These are phyloP conservation scores for Benthosema pterotum DNA, from an alignment of 2,797 vertebrate species.

Conservation along the genomic window DNA sequence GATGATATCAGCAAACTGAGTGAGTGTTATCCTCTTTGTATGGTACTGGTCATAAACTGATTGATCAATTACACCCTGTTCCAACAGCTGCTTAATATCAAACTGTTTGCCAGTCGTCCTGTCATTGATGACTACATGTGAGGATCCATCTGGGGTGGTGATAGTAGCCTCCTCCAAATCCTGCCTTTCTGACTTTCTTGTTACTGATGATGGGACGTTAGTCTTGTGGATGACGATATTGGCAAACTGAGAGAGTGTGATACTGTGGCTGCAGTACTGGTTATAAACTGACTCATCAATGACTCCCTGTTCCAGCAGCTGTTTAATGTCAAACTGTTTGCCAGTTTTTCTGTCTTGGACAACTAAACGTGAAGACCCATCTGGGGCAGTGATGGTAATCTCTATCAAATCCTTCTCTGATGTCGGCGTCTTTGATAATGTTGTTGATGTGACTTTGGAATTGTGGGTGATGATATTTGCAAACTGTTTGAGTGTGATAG, in stretches of 20 bases:
- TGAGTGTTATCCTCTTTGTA: conserved; percentile 83
- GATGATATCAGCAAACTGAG: conserved; percentile 91
- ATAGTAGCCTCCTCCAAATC: conserved; percentile 90
- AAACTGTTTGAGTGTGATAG: conserved; percentile 62
- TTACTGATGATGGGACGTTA: conserved; percentile 21
- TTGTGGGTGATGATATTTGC: conserved; percentile 84
- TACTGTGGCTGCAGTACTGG: conserved; percentile 82
- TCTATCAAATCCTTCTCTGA: conserved; percentile 98
- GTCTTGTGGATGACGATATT: conserved; percentile 86
- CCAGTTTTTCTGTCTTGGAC: conserved; percentile 90
- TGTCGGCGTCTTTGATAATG: conserved; percentile 49
- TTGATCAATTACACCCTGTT: conserved; percentile 82
- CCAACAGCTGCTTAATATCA: conserved; percentile 88
- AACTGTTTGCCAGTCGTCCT: conserved; percentile 88
- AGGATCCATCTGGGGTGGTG: conserved; percentile 84
- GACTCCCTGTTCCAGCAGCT: conserved; percentile 84
- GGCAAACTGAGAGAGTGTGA: conserved; percentile 90
- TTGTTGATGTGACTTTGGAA: neutral
- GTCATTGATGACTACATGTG: conserved; percentile 87
- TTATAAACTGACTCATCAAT: conserved; percentile 84
- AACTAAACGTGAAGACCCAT: conserved; percentile 85
- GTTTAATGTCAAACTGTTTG: conserved; percentile 88
- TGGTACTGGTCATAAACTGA: conserved; percentile 86
- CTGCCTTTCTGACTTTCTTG: conserved; percentile 48
- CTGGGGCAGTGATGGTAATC: conserved; percentile 88